Conservation (phyloP, 2,113 vertebrate species). For the Gymnobelideus leadbeateri region DNA sequence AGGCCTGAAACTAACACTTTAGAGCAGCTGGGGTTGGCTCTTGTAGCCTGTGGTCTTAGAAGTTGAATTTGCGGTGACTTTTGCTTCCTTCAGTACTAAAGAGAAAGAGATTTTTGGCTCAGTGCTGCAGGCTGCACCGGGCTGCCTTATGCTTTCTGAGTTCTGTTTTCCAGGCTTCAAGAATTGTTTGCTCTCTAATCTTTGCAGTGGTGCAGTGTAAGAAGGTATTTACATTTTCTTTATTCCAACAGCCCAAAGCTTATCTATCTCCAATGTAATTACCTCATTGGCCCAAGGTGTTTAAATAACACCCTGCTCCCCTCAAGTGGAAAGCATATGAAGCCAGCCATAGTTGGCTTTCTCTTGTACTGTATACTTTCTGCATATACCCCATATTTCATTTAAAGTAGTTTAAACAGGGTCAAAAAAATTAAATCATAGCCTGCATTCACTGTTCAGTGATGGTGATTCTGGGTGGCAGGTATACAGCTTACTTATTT, state of each 20-base stretch:
- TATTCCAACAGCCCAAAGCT: constrained; percentile 36
- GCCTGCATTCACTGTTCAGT: not conserved
- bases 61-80: constrained; percentile 66
- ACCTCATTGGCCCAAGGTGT: constrained; percentile 34
- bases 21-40: constrained; percentile 48
- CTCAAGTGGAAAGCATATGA: constrained; percentile 17
- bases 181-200: constrained; percentile 22
- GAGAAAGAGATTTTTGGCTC: constrained; percentile 47
- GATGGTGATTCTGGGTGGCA: not conserved
- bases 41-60: constrained; percentile 44
- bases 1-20: constrained; percentile 62
- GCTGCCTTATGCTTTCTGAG: constrained; percentile 48
- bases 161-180: constrained; percentile 51
- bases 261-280: not conserved
- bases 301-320: not conserved
- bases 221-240: constrained; percentile 39
- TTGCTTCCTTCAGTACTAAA: not conserved
- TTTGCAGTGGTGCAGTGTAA: constrained; percentile 36
- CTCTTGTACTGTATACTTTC: not conserved
- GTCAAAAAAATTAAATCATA: not conserved
- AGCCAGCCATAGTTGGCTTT: constrained; percentile 43
- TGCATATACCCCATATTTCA: not conserved
- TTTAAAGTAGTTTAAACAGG: constrained; percentile 2
- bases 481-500: constrained; percentile 1
- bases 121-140: constrained; percentile 27